These are phyloP conservation scores for Hoplodrina blanda DNA, from an alignment of 2,888 invertebrate species.

Conservation along the genomic window DNA sequence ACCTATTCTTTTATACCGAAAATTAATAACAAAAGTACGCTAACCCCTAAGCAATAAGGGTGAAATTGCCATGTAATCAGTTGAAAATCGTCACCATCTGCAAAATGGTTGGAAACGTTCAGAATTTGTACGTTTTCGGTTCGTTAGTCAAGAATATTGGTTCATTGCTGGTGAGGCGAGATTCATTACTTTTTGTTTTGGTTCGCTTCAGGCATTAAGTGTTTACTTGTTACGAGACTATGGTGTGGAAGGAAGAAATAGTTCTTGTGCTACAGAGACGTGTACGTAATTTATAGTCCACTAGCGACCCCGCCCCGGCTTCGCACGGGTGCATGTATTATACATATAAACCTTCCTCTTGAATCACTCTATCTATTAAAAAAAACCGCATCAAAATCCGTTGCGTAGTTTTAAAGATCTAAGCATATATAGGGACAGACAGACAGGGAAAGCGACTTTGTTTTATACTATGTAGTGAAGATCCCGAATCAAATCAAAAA, in stretches of 20 bases:
- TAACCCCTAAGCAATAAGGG: constrained; percentile 73
- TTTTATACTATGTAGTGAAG: too few relatives aligned
- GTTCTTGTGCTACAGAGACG: constrained; percentile 2
- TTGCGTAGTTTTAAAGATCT: too few relatives aligned
- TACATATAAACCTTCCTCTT: too few relatives aligned
- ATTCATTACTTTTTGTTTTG: constrained; percentile 73
- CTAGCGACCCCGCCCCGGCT: too few relatives aligned
- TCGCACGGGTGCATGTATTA: too few relatives aligned
- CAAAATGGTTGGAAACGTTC: constrained; percentile 74
- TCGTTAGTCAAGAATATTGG: constrained; percentile 83
- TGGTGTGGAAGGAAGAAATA: constrained; percentile 34
- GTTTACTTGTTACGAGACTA: constrained; percentile 43
- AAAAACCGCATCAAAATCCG: too few relatives aligned
- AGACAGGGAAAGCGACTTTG: too few relatives aligned
- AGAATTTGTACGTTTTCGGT: constrained; percentile 80
- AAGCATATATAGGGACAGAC: too few relatives aligned
- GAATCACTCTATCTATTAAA: too few relatives aligned
- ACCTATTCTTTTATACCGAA: constrained; percentile 58
- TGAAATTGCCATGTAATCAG: constrained; percentile 81
- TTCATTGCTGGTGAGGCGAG: constrained; percentile 76
- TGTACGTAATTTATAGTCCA: too few relatives aligned
- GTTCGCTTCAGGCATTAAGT: constrained; percentile 50
- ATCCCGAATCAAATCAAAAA: too few relatives aligned
- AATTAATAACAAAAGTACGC: constrained; percentile 70
- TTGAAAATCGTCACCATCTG: constrained; percentile 83